Conservation (phyloP, 23 tunicate species). For the Clavelina lepadiformis region DNA sequence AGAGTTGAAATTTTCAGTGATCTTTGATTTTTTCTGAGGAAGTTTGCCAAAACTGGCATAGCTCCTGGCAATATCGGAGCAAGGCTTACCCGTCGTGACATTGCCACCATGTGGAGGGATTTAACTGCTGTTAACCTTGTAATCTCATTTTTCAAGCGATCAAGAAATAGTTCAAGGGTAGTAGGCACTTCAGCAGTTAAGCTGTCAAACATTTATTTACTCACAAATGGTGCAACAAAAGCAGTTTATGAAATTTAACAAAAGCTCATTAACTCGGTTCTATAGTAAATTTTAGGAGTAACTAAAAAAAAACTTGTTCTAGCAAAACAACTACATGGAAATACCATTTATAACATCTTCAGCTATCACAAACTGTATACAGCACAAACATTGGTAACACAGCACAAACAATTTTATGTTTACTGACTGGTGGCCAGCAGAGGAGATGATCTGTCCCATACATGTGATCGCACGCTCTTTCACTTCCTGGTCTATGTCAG, state of each 20-base stretch:
- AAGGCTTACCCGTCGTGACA: slow-evolving; percentile 27
- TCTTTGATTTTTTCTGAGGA: slow-evolving; percentile 87
- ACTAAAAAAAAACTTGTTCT: no score
- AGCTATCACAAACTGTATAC: no score
- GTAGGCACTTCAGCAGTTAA: slow-evolving; percentile 37
- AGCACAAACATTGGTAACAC: neutral
- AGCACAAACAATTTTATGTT: neutral
- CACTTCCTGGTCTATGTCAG: slow-evolving; percentile 96
- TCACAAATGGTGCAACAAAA: no score
- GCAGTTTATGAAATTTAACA: no score
- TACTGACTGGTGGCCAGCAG: slow-evolving; percentile 72
- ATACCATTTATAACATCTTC: no score
- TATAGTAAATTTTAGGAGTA: no score
- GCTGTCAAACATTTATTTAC: no score
- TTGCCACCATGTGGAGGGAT: slow-evolving; percentile 73
- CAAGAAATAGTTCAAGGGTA: slow-evolving; percentile 76
- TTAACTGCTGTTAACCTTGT: slow-evolving; percentile 86
- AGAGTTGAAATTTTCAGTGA: slow-evolving; percentile 81
- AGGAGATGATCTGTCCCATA: slow-evolving; percentile 90
- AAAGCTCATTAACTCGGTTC: no score
- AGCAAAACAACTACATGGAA: no score
- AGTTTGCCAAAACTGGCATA: slow-evolving; percentile 88
- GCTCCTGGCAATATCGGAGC: slow-evolving; percentile 55
- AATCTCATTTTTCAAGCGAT: slow-evolving; percentile 84
- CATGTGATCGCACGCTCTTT: slow-evolving; percentile 95